Evolutionary conservation across 2,113 vertebrate genomes (phyloP), one percentile per base, ranked within the genome.

Genomic region (Excalfactoria chinensis): DNA sequence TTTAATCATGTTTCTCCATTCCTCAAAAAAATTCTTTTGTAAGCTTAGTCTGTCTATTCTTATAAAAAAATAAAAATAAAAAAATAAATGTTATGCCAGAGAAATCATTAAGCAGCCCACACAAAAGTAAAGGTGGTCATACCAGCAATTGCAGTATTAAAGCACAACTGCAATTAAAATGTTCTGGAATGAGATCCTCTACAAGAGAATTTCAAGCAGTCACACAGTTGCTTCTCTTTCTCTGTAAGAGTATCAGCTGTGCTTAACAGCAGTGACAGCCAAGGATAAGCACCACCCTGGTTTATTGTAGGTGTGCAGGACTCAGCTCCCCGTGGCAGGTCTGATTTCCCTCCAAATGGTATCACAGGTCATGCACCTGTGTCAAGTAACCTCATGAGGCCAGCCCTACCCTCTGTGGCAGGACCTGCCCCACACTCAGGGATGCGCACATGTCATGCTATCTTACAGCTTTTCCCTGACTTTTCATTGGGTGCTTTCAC

Each of bases 331-430:
- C 0, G 0, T 2, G 9, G 43, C 16, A 37, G 10, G 32, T 46
- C 34, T 1, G 1, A 6, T 13, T 11, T 21, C 17, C 56, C 37
- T 41, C 7, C 5, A 32, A n/a, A 28, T 25, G 1, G 1, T 19
- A 69, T 20, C 30, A 32, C 35, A 59, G 8, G n/a, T 22, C 28
- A 34, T 19, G 28, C 4, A 20, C 21, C 11, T 2, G 1, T 17
- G 13, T 53, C 7, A 66, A 7, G 16, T 32, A 58, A 43, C 11
- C 55, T 69, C 66, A 35, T 1, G 26, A 19, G 26, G 3, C 15
- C 35, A 70, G 26, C 20, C 83, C 14, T 22, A 69, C 12, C 6
- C 30, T 34, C 15, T 18, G 12, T 28, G 41, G 7, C 23, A 71
- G 35, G 34, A 62, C 8, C 5, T 62, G 15, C n/a, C 41, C 26